Percentiles rank a stretch among this genome's conserved stretches.
Evolutionary conservation across 1,140 invertebrate species (phyloP).

Genomic region (Cephus cinctus): DNA sequence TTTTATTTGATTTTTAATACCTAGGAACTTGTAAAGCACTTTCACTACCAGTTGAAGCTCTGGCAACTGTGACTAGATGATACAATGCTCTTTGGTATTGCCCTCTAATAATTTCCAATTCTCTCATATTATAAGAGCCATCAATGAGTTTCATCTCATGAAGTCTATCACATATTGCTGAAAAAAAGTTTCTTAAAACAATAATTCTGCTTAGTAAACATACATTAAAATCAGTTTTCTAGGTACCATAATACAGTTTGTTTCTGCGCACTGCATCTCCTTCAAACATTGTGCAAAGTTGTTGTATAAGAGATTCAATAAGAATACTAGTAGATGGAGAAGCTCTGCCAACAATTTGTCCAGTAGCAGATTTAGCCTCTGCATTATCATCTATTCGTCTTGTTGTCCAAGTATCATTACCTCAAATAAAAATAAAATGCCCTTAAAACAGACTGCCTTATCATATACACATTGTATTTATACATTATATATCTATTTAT

Average conservation of each 20-base stretch:
- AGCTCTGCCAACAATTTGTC: slow-evolving; percentile 22
- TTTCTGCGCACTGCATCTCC: slow-evolving; percentile 58
- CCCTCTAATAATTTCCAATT: slow-evolving; percentile 65
- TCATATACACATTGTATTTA: background rate
- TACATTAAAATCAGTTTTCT: background rate
- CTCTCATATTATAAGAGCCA: slow-evolving; percentile 63
- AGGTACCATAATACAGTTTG: slow-evolving; percentile 58
- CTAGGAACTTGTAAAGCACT: slow-evolving; percentile 30
- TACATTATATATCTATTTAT: background rate
- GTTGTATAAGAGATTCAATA: slow-evolving; percentile 65
- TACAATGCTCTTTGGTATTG: slow-evolving; percentile 65
- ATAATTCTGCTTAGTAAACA: background rate
- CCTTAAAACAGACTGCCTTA: background rate
- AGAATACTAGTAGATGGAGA: slow-evolving; percentile 61
- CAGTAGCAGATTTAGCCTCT: slow-evolving; percentile 2
- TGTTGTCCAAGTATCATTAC: slow-evolving; percentile 17
- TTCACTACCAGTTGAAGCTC: slow-evolving; percentile 45
- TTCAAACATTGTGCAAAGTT: slow-evolving; percentile 62
- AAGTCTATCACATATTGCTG: slow-evolving; percentile 64
- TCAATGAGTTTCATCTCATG: slow-evolving; percentile 67
- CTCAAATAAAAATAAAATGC: slow-evolving; percentile 19
- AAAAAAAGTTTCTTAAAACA: slow-evolving; percentile 18
- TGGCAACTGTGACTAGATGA: slow-evolving; percentile 60
- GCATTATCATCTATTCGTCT: slow-evolving; percentile 14
- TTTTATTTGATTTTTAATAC: slow-evolving; percentile 18